Percentiles rank a stretch among this genome's conserved stretches.
phyloP scores from a whole-genome alignment of 2,113 vertebrate genomes.

The Tragelaphus scriptus region DNA sequence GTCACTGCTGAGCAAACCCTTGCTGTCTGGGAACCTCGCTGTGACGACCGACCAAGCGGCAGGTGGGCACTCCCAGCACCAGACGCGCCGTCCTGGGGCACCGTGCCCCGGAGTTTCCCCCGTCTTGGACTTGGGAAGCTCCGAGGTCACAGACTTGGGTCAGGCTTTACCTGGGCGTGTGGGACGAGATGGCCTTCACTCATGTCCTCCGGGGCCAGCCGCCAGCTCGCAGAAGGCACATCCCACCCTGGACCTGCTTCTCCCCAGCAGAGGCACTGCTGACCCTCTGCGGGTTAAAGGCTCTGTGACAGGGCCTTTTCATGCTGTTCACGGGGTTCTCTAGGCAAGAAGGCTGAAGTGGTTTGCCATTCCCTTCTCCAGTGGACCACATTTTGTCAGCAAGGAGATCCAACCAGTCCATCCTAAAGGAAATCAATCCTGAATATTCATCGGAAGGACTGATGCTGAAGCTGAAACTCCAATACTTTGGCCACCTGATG shows the following conservation, averaged over 20 bases:
- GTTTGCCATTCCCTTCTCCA: neutral
- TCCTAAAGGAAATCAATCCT: neutral
- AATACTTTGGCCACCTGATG: neutral
- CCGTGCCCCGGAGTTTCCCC: rapidly evolving
- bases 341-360: neutral
- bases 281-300: rapidly evolving
- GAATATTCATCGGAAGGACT: neutral
- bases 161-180: neutral
- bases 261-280: neutral
- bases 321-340: neutral
- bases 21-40: neutral
- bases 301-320: neutral
- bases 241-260: neutral
- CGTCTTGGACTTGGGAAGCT: neutral
- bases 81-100: rapidly evolving
- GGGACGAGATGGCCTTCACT: neutral
- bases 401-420: neutral
- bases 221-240: neutral
- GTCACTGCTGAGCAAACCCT: neutral
- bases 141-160: neutral
- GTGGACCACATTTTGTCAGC: neutral
- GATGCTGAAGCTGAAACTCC: neutral
- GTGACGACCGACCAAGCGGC: rapidly evolving
- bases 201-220: neutral
- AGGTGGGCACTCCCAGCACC: neutral